Base-by-base conservation (phyloP, 2,888 invertebrate species). In the Caenorhabditis sp. region DNA sequence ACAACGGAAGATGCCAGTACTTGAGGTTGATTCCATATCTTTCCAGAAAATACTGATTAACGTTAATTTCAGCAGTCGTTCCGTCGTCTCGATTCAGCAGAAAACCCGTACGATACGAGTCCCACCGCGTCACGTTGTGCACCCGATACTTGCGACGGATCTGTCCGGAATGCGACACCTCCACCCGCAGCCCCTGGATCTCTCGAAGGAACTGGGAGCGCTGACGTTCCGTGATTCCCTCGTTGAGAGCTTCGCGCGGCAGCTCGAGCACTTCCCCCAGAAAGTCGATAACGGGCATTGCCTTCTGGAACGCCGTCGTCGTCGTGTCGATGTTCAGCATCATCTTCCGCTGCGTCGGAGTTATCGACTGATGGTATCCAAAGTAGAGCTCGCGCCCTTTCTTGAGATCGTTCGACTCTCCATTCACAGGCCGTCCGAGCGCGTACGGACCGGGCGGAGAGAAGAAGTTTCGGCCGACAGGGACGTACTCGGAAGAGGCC, bases 271-370 rank as follows among this genome's bases (percentile, higher is more conserved):
- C 98, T 92, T 99, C 99, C 91, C 98, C 98, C 95, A 99, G 96
- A 90, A 99, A 99, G 91, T 99, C 98, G 90, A 98, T 98, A 75
- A 99, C 99, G 46, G 98, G 96, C 91, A 99, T 99, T 53, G 98
- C 95, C 91, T 99, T 99, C 91, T 99, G 99, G 91, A 99, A 99
- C 73, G 99, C 99, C 85, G 99, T 99, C 53, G 99, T 99, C 82
- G 98, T 99, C 72, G 99, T 98, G 89, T 82, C 94, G 91, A 92
- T 70, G 90, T 99, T 99, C 76, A 99, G 92, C 97, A 99, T 99
- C 99, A 99, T 99, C 92, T 99, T 99, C 99, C 99, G 99, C 89
- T 98, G 98, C 78, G 97, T 97, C 9, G 99, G 99, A 87, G 98
- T 93, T n/a, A 99, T 98, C 79, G 95, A 96, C 91, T 99, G 99